Evolutionary conservation across 2,797 vertebrate genomes (phyloP).

Genomic region (Poeciliopsis infans): DNA sequence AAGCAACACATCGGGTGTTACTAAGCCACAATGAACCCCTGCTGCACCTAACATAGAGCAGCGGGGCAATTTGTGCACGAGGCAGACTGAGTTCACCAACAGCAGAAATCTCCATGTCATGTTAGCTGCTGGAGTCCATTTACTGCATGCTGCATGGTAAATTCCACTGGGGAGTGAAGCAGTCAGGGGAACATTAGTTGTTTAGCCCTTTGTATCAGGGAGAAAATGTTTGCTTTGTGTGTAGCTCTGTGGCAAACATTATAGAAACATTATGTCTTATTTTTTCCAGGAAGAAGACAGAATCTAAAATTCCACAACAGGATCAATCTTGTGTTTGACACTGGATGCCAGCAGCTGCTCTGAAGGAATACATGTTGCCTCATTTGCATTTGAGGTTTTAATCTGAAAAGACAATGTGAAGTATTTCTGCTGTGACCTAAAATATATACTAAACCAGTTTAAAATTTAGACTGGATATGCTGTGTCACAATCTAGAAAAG

Average conservation of each 20-base stretch:
- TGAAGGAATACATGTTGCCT: not conserved
- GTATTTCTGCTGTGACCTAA: not conserved
- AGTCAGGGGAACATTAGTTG: constrained; percentile 9
- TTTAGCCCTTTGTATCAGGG: constrained; percentile 17
- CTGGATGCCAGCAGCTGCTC: not conserved
- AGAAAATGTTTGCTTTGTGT: constrained; percentile 6
- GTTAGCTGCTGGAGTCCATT: constrained; percentile 56
- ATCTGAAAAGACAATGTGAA: not conserved
- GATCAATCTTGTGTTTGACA: not conserved
- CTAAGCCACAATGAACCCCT: constrained; percentile 47
- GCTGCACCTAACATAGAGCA: constrained; percentile 44
- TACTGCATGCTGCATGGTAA: constrained; percentile 22
- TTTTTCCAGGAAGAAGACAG: constrained; percentile 5
- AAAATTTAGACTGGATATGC: not conserved
- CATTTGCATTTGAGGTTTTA: not conserved
- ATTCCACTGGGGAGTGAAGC: not conserved
- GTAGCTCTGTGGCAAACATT: constrained; percentile 13
- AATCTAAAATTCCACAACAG: not conserved
- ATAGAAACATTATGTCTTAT: constrained; percentile 11
- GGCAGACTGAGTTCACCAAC: constrained; percentile 34
- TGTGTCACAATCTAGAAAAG: not conserved
- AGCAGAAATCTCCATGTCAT: constrained; percentile 39
- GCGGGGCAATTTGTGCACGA: constrained; percentile 43
- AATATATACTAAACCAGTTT: not conserved
- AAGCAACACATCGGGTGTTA: constrained; percentile 36